Evolutionary conservation across 2,888 invertebrate species (phyloP).

Genomic region (Cosmorhoe ocellata): DNA sequence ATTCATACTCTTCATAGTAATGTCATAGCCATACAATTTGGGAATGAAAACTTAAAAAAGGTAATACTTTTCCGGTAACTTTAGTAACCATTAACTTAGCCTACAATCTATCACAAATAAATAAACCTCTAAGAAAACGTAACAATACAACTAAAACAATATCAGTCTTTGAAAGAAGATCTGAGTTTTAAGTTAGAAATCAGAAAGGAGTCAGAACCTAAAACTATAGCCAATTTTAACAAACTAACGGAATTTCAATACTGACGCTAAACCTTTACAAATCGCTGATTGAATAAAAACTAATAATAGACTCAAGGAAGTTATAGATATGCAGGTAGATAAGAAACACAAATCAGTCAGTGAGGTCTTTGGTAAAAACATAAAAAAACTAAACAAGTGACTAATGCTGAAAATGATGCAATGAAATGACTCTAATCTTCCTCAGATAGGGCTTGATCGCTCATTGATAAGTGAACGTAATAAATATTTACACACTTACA

Average conservation of each 20-base stretch:
- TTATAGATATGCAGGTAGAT: constrained; percentile 12
- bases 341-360: constrained; percentile 34
- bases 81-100: constrained; percentile 65
- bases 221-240: background rate
- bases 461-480: constrained; percentile 32
- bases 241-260: too few species aligned
- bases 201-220: constrained; percentile 2
- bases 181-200: constrained; percentile 37
- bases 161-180: constrained; percentile 73
- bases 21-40: constrained; percentile 71
- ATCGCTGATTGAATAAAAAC: too few species aligned
- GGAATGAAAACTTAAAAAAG: constrained; percentile 61
- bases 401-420: constrained; percentile 24
- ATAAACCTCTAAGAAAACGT: constrained; percentile 74
- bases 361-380: constrained; percentile 37
- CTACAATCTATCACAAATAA: constrained; percentile 72
- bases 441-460: constrained; percentile 22
- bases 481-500: constrained; percentile 41
- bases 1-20: constrained; percentile 49
- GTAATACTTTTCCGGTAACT: constrained; percentile 81
- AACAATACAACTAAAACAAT: constrained; percentile 68
- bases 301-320: constrained; percentile 6
- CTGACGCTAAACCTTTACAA: too few species aligned
- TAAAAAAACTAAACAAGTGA: constrained; percentile 29
- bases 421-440: constrained; percentile 28